phyloP scores from a whole-genome alignment of 2,113 vertebrate species.

The Microcebus ravelobensis region DNA sequence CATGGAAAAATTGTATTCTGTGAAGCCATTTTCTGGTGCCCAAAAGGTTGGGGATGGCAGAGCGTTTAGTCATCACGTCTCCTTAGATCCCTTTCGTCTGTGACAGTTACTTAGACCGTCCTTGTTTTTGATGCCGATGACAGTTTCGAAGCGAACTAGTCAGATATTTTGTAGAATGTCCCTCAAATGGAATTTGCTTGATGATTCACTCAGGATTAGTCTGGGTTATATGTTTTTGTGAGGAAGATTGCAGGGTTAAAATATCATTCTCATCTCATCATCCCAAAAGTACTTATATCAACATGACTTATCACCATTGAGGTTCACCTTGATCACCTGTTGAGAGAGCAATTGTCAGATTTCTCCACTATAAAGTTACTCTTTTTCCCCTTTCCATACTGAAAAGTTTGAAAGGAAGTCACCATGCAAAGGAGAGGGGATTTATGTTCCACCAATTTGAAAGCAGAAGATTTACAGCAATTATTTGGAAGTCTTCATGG shows the following conservation, averaged over 20 bases:
- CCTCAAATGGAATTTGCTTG: background rate
- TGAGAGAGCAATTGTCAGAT: background rate
- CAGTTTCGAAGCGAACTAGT: background rate
- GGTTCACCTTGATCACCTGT: background rate
- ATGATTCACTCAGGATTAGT: background rate
- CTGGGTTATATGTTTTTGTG: background rate
- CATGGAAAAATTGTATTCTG: no score
- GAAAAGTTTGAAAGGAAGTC: background rate
- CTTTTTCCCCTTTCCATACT: background rate
- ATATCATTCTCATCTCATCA: background rate
- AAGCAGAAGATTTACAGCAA: background rate
- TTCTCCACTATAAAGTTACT: background rate
- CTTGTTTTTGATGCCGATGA: background rate
- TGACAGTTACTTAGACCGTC: background rate
- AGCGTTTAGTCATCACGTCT: no score
- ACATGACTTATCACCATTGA: background rate
- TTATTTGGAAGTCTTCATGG: background rate
- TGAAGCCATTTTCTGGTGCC: no score
- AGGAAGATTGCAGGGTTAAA: background rate
- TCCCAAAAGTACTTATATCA: background rate
- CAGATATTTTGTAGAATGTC: background rate
- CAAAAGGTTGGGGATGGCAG: no score
- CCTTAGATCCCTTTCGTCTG: background rate
- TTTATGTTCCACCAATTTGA: background rate
- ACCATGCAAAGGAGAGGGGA: background rate